Conservation (phyloP, 1,140 invertebrate genomes). For the Zaprionus taronus region DNA sequence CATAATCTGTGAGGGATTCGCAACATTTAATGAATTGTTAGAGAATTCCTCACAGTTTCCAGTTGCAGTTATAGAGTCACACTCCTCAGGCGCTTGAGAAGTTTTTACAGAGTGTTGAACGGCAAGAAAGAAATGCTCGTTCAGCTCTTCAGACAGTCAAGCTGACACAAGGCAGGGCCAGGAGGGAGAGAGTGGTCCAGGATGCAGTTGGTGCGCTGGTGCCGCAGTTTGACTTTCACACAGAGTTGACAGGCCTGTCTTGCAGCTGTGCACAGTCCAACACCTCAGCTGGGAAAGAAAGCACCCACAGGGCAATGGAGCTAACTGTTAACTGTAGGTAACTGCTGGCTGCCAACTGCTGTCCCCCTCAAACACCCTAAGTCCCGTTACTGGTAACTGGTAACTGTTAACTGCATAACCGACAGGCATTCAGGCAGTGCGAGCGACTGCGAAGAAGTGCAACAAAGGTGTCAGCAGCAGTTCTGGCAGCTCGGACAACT, state of each 20-base stretch:
- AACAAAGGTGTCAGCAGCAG: conserved; percentile 58
- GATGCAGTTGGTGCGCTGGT: neutral
- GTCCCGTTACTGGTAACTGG: conserved; percentile 9
- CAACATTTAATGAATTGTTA: neutral
- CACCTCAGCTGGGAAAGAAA: conserved; percentile 39
- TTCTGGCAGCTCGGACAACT: conserved; percentile 6
- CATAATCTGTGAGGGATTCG: neutral
- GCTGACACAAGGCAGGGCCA: neutral
- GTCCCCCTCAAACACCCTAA: neutral
- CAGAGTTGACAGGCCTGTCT: conserved; percentile 23
- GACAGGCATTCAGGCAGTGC: conserved; percentile 66
- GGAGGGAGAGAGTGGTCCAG: neutral
- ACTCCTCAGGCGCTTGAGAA: neutral
- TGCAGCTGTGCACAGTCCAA: conserved; percentile 20
- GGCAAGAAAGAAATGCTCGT: conserved; percentile 5
- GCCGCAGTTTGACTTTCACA: neutral
- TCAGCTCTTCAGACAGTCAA: neutral
- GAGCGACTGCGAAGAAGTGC: conserved; percentile 29
- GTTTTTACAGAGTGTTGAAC: conserved; percentile 4
- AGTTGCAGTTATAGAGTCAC: neutral
- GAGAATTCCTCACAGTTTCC: neutral
- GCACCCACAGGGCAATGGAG: conserved; percentile 22
- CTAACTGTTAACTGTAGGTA: conserved; percentile 47
- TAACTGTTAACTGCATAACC: conserved; percentile 58
- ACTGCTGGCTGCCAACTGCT: conserved; percentile 27